Conservation (phyloP, 2,113 vertebrate species). For the Trematocara unimaculatum region DNA sequence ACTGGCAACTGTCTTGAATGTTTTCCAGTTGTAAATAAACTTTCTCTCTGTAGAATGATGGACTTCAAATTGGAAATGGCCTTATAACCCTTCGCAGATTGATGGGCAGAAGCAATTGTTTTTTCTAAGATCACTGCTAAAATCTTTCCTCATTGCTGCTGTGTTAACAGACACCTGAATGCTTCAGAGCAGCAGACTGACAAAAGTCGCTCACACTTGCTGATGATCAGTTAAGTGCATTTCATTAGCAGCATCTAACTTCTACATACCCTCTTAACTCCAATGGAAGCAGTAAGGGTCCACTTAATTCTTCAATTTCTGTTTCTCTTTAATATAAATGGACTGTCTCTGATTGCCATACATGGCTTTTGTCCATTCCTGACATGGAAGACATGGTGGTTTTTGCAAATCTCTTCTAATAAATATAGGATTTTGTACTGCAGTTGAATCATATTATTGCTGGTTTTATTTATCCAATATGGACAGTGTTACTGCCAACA, state of each 20-base stretch:
- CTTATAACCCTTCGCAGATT: neutral
- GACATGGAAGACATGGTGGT: neutral
- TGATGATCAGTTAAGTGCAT: neutral
- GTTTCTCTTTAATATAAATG: neutral
- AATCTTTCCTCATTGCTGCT: neutral
- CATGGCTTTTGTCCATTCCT: neutral
- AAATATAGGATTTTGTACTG: neutral
- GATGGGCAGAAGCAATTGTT: neutral
- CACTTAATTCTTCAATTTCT: neutral
- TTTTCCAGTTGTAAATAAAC: neutral
- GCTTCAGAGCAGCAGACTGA: neutral
- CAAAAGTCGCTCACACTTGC: neutral
- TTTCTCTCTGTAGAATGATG: neutral
- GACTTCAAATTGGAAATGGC: neutral
- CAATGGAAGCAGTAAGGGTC: neutral
- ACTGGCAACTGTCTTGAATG: neutral
- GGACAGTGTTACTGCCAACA: neutral
- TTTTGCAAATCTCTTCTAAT: neutral
- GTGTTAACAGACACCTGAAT: neutral
- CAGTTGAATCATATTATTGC: neutral
- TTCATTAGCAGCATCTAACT: neutral
- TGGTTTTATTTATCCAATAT: neutral
- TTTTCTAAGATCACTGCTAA: neutral
- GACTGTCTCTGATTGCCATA: neutral
- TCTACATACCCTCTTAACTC: neutral